Base-by-base conservation (phyloP, 2,888 invertebrate species). In the Pyralis farinalis region DNA sequence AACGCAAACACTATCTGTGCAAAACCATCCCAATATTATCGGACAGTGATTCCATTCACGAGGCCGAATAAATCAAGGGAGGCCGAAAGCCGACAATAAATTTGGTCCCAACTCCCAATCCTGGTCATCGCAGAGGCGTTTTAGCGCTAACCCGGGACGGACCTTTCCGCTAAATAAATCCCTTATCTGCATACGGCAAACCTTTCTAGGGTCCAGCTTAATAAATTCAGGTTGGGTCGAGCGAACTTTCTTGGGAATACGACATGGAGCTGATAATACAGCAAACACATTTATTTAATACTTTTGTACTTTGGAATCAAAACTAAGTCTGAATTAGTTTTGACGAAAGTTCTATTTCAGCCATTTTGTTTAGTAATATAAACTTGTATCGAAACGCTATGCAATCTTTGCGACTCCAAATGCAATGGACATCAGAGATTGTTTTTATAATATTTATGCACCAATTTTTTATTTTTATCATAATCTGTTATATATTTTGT, bases 161-260 rank as follows among this genome's bases (percentile, higher is more conserved):
- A 86, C 88, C 87, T 86, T 87, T 87, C 85, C 85, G 88, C 87
- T 88, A 85, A 87, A 87, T 88, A 88, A 88, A 88, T 88, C 88
- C 87, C 88, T 88, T 88, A 88, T 88, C 88, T 88, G 87, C 88
- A 88, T 88, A 88, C 85, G 88, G 84, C 88, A 85, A 84, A 88
- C 88, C 88, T 88, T 87, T 83, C 85, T 76, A 81, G 86, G 88
- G 88, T 88, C 88, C 88, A 64, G 88, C 86, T 87, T 88, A 86
- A 88, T 88, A 88, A 86, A 88, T 88, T 88, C 88, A 87, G 83
- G 87, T 88, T 85, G 87, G 88, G 85, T 72, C 73, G 75, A 68
- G 74, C 69, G 62, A 83, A 85, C 64, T 84, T 86, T 85, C 71
- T 67, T 57, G 45, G 45, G 51, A 66, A 66, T 68, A 20, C 37